Base-by-base conservation (phyloP, 1,140 invertebrate species). In the Anastatus disparis region DNA sequence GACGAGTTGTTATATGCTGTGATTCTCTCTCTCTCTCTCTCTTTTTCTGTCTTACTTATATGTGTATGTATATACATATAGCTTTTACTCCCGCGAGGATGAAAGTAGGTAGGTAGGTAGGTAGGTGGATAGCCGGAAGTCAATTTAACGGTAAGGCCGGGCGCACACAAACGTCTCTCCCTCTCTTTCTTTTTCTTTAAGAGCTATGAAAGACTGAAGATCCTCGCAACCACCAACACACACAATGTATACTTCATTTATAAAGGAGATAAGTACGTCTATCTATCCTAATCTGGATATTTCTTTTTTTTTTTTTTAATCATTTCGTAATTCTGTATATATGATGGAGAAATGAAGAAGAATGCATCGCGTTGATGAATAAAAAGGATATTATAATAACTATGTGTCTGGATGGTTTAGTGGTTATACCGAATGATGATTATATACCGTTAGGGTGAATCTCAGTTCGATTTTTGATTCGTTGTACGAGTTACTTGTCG, bases 21-120 rank as follows among this genome's bases (percentile, higher is more conserved):
- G n/a, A n/a, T 22, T 35, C 12, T 4, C 40, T 66, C 44, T 0
- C 20, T 46, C 46, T 9, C 35, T 38, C 62, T 9, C n/a, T 50
- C 27, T 50, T 29, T 61, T 31, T 52, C 38, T 24, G n/a, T 40
- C 62, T 17, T 20, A 38, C 31, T 40, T 22, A n/a, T n/a, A n/a
- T n/a, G n/a, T n/a, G n/a, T n/a, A n/a, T n/a, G n/a, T n/a, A n/a
- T n/a, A n/a, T n/a, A n/a, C n/a, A n/a, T n/a, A n/a, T n/a, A n/a
- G n/a, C n/a, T n/a, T n/a, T n/a, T n/a, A n/a, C n/a, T n/a, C 71
- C 64, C 70, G 53, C 53, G 27, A 78, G 77, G 77, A 78, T 76
- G 78, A 82, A 82, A 82, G 80, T 81, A 81, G 80, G 78, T 81
- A 81, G 79, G 80, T 79, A 82, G 78, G 80, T 82, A 81, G 79